phyloP scores from a whole-genome alignment of 2,888 invertebrate genomes.

The Anorthoa munda region DNA sequence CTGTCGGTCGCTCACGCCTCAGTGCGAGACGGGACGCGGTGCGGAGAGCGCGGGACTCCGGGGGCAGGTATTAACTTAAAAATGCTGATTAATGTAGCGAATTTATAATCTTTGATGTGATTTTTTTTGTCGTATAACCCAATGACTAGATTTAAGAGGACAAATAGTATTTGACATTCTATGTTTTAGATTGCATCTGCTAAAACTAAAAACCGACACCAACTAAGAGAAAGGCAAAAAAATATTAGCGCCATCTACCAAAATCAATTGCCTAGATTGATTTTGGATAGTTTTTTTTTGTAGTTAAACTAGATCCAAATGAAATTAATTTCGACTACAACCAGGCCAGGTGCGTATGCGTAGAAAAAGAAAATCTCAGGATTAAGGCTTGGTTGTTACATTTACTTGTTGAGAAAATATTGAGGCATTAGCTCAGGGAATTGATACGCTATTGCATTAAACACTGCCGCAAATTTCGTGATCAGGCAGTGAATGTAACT shows the following conservation, averaged over 20 bases:
- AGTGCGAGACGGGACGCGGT: conserved; percentile 44
- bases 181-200: too few relatives aligned
- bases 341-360: too few relatives aligned
- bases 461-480: conserved; percentile 1
- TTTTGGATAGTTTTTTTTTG: too few relatives aligned
- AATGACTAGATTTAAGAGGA: too few relatives aligned
- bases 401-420: neutral
- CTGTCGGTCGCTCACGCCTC: conserved; percentile 16
- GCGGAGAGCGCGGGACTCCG: conserved; percentile 22
- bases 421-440: neutral
- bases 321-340: too few relatives aligned
- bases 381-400: neutral
- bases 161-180: too few relatives aligned
- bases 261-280: too few relatives aligned
- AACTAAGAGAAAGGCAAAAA: too few relatives aligned
- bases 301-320: too few relatives aligned
- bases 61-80: conserved; percentile 29
- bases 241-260: too few relatives aligned
- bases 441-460: neutral
- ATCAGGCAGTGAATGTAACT: conserved; percentile 9
- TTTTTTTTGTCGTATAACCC: neutral
- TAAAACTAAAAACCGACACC: too few relatives aligned
- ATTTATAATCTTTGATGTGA: neutral
- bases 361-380: neutral
- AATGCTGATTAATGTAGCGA: neutral